Conservation (phyloP, 1,140 invertebrate species). For the Meteorus sp. region DNA sequence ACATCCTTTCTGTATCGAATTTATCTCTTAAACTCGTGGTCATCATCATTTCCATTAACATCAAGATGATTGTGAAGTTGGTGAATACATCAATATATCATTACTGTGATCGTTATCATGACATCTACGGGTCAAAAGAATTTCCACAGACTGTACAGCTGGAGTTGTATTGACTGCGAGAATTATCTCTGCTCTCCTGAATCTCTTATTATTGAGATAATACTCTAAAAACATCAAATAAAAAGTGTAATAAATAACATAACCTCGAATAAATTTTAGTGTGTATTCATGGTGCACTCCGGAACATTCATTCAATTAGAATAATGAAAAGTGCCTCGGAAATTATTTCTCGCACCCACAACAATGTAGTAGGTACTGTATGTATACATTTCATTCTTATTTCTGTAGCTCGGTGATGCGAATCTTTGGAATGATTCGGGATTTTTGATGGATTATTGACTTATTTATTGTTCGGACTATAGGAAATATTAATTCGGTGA, state of each 20-base stretch:
- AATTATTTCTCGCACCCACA: not conserved
- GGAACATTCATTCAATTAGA: slow-evolving; percentile 22
- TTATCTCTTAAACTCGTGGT: not conserved
- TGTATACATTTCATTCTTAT: too few species aligned
- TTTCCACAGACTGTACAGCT: slow-evolving; percentile 35
- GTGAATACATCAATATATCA: not conserved
- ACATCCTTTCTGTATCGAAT: not conserved
- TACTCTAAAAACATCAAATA: too few species aligned
- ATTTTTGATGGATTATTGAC: too few species aligned
- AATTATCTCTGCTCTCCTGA: not conserved
- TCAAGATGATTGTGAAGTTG: not conserved
- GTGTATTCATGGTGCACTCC: not conserved
- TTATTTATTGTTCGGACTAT: too few species aligned
- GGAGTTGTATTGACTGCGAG: slow-evolving; percentile 42
- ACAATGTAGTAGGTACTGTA: too few species aligned
- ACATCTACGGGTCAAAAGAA: slow-evolving; percentile 20
- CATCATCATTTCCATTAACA: not conserved
- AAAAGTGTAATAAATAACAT: not conserved
- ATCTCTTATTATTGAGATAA: too few species aligned
- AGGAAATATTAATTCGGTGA: too few species aligned
- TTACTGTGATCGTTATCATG: not conserved
- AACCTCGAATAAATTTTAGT: not conserved
- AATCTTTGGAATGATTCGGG: too few species aligned
- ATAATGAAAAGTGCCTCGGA: slow-evolving; percentile 8
- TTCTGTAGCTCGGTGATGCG: too few species aligned